These are phyloP conservation scores for Drosophila ambigua DNA, from an alignment of 1,140 invertebrate species.

Conservation along the genomic window DNA sequence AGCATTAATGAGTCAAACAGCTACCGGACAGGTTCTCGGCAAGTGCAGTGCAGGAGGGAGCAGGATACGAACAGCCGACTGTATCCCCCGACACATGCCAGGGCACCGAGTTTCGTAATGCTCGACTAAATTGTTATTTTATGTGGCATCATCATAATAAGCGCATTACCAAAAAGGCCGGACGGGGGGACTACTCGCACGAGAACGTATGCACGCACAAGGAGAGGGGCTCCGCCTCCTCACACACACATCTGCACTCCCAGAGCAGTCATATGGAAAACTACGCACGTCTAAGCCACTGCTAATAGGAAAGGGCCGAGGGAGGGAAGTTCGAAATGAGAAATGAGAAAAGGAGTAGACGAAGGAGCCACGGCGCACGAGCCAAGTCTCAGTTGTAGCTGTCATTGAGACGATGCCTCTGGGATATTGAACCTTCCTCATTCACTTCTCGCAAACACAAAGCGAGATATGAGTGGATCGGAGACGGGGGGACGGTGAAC, in stretches of 20 bases:
- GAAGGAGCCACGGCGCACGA: conserved; percentile 6
- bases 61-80: conserved; percentile 56
- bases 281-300: conserved; percentile 67
- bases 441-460: background rate
- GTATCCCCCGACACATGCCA: conserved; percentile 50
- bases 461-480: too few species aligned
- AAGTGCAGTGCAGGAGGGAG: conserved; percentile 31
- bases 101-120: conserved; percentile 69
- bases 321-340: background rate
- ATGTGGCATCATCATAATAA: conserved; percentile 81
- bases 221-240: conserved; percentile 3
- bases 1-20: conserved; percentile 55
- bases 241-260: conserved; percentile 31
- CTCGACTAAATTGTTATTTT: conserved; percentile 81
- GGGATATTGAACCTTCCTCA: conserved; percentile 69
- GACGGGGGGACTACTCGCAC: conserved; percentile 23
- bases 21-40: too few species aligned
- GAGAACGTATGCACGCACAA: conserved; percentile 23
- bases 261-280: conserved; percentile 70
- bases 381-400: conserved; percentile 49
- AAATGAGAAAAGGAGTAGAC: conserved; percentile 26
- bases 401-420: conserved; percentile 72
- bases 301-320: conserved; percentile 17
- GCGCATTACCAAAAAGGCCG: conserved; percentile 68
- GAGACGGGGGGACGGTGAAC: background rate